Percentiles rank a stretch among this genome's conserved stretches.
These are phyloP conservation scores for Spheniscus mendiculus DNA, from an alignment of 2,113 vertebrate genomes.

Conservation along the genomic window DNA sequence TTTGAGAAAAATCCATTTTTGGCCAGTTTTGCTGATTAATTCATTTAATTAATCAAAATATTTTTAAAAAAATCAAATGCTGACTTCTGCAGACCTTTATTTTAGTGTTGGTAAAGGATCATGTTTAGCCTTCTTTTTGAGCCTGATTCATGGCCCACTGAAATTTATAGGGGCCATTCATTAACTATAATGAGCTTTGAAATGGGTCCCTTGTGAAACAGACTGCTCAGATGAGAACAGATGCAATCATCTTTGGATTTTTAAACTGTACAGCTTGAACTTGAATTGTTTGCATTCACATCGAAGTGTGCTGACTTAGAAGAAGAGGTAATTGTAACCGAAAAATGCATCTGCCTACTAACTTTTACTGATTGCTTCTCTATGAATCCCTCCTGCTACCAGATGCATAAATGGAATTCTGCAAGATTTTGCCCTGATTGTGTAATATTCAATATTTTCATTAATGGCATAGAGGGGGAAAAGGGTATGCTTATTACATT, in stretches of 20 bases:
- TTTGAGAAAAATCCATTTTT: neutral
- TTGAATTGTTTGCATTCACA: neutral
- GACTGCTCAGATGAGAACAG: neutral
- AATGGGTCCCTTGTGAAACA: constrained; percentile 10
- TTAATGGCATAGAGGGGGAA: neutral
- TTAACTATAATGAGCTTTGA: constrained; percentile 28
- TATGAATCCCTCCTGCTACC: neutral
- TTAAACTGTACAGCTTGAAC: neutral
- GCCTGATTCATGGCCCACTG: constrained; percentile 14
- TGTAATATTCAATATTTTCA: neutral
- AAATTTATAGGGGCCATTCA: constrained; percentile 45
- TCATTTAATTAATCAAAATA: constrained; percentile 10
- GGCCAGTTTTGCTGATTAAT: neutral
- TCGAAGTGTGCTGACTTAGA: constrained; percentile 9
- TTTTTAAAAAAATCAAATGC: neutral
- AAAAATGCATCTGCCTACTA: neutral
- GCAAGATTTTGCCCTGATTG: neutral
- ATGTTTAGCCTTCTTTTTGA: neutral
- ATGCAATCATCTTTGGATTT: constrained; percentile 34
- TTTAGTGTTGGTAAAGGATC: neutral
- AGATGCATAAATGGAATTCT: neutral
- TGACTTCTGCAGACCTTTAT: constrained; percentile 36
- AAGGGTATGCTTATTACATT: neutral
- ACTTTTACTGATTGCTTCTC: neutral
- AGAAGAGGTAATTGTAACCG: neutral